These are phyloP conservation scores for Tetrapedia diversipes DNA, from an alignment of 2,888 invertebrate species.

Conservation along the genomic window DNA sequence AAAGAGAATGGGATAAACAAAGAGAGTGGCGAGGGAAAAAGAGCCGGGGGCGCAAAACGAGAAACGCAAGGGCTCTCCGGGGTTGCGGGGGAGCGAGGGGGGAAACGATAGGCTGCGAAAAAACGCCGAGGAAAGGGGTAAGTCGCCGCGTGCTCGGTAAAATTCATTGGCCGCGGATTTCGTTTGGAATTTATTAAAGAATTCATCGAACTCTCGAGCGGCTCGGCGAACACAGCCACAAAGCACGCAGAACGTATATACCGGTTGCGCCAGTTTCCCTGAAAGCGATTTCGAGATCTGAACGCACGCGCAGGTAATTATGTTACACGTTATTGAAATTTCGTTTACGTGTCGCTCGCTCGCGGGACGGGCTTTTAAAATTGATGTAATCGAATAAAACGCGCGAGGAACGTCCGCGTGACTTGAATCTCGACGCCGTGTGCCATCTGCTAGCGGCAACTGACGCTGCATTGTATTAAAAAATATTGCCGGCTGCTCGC, in stretches of 20 bases:
- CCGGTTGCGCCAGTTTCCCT: too few relatives aligned
- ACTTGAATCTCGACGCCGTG: conserved; percentile 38
- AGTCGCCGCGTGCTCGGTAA: conserved; percentile 14
- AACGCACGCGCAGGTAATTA: conserved; percentile 24
- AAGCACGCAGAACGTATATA: too few relatives aligned
- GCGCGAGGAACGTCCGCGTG: conserved; percentile 45
- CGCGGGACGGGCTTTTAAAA: conserved; percentile 26
- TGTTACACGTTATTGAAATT: conserved; percentile 51
- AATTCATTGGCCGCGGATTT: conserved; percentile 38
- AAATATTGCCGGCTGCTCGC: conserved; percentile 22
- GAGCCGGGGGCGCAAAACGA: conserved; percentile 27
- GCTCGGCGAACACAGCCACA: too few relatives aligned
- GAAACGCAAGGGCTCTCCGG: conserved; percentile 19
- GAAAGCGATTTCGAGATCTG: conserved; percentile 8
- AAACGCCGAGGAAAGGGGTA: conserved; percentile 16
- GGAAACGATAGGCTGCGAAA: conserved; percentile 35
- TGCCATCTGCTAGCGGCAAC: conserved; percentile 45
- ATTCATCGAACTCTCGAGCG: conserved; percentile 16
- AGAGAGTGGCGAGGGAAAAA: conserved; percentile 28
- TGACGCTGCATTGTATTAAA: conserved; percentile 41
- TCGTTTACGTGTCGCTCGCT: conserved; percentile 21
- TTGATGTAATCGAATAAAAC: conserved; percentile 55
- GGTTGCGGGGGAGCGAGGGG: too few relatives aligned
- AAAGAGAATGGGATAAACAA: conserved; percentile 33
- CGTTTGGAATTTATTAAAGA: conserved; percentile 33